Evolutionary conservation across 2,797 vertebrate species (phyloP), one percentile per base, ranked within the genome.

Genomic region (Oryzias dopingdopingensis): DNA sequence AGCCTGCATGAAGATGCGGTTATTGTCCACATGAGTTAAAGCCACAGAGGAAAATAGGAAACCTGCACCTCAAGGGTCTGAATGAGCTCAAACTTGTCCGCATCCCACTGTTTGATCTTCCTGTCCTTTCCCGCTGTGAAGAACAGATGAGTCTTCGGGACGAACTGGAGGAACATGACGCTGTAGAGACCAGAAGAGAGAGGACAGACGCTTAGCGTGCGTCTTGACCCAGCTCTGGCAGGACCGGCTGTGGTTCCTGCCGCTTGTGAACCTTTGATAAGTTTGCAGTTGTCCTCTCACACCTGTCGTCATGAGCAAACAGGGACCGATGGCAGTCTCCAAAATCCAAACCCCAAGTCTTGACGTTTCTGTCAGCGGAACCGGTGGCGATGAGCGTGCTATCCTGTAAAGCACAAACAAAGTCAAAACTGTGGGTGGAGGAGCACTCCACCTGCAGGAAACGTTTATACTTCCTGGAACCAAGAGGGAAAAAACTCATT

Each of bases 241-340:
- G 7, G 29, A 10, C 7, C 6, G 29, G 7, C 2, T 8, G 29
- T 6, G 26, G 5, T 20, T 32, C n/a, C 13, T 29, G 42, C 12
- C 47, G 48, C 65, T 49, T 49, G 16, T 5, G 1, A 66, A 62
- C 51, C 15, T 12, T 1, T 1, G 49, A 16, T 4, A 2, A 23
- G 26, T 6, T 6, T 6, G 6, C 26, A 29, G 1, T 6, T 6
- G 7, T 29, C 6, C 50, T 51, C n/a, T 2, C 49, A 51, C 61
- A 98, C 97, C 96, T 99, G 94, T 99, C 97, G 1, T 98, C 96
- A 0, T 99, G 97, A 42, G 95, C 97, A 69, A 99, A 99, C 80
- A 99, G 92, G 50, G 97, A 99, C 45, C 93, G 93, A 78, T 99
- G 97, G 72, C 97, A 99, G 82, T 99, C 96, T 6, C 97, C 97